Conservation (phyloP, 2,888 invertebrate species). For the Panzeria rudis region DNA sequence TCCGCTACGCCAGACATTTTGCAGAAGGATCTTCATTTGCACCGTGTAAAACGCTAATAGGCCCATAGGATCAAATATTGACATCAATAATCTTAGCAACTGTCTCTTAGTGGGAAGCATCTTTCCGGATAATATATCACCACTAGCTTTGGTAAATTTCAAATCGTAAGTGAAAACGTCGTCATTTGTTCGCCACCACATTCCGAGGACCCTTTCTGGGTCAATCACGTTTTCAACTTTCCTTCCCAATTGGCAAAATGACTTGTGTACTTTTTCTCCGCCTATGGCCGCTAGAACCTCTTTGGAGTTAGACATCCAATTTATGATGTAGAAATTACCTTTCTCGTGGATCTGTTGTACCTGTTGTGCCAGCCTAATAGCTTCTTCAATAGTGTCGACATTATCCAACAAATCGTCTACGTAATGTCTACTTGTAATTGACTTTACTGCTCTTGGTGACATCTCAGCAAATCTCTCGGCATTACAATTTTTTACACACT, state of each 20-base stretch:
- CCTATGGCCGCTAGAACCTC: conserved; percentile 6
- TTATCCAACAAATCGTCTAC: conserved; percentile 69
- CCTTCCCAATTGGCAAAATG: background rate
- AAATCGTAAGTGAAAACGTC: background rate
- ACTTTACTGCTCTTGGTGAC: conserved; percentile 67
- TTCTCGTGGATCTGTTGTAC: background rate
- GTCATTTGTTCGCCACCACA: background rate
- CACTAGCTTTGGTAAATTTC: too few species aligned
- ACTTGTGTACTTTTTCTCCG: background rate
- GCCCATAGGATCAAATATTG: background rate
- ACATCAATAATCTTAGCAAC: too few species aligned
- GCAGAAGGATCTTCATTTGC: conserved; percentile 2
- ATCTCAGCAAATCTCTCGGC: conserved; percentile 56
- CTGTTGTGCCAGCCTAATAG: background rate
- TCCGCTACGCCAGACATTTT: conserved; percentile 4
- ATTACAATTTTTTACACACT: conserved; percentile 73
- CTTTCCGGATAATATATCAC: too few species aligned
- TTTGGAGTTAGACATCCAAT: conserved; percentile 68
- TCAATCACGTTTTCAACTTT: background rate
- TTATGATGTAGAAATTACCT: conserved; percentile 50
- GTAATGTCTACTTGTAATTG: conserved; percentile 70
- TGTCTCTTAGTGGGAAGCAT: too few species aligned
- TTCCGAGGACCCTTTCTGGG: background rate
- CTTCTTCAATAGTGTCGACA: background rate
- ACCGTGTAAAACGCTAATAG: background rate